Base-by-base conservation (phyloP, 2,797 vertebrate genomes). In the Platyrinchus mystaceus region DNA sequence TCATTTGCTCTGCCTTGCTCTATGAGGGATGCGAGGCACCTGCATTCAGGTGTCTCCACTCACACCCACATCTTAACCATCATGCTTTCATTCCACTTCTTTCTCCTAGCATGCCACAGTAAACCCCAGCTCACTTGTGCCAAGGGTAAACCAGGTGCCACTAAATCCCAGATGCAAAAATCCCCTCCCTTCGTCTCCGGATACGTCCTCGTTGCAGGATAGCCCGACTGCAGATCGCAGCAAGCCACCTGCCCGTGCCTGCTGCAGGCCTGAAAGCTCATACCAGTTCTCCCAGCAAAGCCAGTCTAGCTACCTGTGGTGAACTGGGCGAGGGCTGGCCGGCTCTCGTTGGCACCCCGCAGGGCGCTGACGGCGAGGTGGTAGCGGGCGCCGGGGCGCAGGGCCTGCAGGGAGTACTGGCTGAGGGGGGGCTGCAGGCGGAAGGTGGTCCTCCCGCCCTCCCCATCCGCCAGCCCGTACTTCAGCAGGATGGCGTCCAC, bases 341-440 rank as follows among this genome's bases (percentile, higher is more conserved):
- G 97, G 28, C 99, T 99, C 96, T 99, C 98, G 14, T 98, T 99
- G 97, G 98, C 97, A 32, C 98, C 98, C n/a, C 98, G 98, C 32
- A 99, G 97, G 13, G 99, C 99, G 0, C 98, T 98, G 95, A 99
- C 97, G 7, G 98, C 98, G 28, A 99, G 98, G 93, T 98, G 97
- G 20, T 99, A 99, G 81, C 74, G 98, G 10, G 98, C 98, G 14
- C 99, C 99, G 0, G 99, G 99, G 75, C 98, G 97, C 83, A 99
- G 98, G 78, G 99, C 99, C 98, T 99, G 98, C 78, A 98, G 97
- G 15, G 99, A 99, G 97, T 99, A 99, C 95, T 99, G 99, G 97
- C 99, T 99, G 90, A 99, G 98, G 17, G 99, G 99, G 37, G 99
- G 99, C 98, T 99, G 99, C 44, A 99, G 98, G 87, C 98, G 98